Evolutionary conservation across 2,797 vertebrate genomes (phyloP).

Genomic region (Pteropus rufus): DNA sequence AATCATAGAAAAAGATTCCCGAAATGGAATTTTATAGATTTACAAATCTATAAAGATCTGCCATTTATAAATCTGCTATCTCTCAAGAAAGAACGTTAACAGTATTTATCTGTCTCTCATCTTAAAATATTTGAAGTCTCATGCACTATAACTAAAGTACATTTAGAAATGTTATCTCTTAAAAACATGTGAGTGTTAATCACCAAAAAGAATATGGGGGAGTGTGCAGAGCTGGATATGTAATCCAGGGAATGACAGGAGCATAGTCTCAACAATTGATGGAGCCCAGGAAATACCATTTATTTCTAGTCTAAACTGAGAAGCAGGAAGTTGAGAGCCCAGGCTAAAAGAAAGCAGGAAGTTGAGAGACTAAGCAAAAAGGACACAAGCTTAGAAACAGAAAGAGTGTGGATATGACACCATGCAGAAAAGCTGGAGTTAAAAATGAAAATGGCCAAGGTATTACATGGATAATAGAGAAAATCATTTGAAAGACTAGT

Average conservation of each 20-base stretch:
- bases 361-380: not conserved
- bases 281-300: slow-evolving; percentile 44
- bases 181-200: slow-evolving; percentile 15
- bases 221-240: not conserved
- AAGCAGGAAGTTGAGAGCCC: not conserved
- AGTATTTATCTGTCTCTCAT: not conserved
- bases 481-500: not conserved
- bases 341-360: slow-evolving; percentile 38
- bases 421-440: not conserved
- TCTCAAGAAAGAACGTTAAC: not conserved
- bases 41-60: not conserved
- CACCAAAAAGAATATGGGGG: not conserved
- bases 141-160: not conserved
- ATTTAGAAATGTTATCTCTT: not conserved
- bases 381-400: not conserved
- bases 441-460: not conserved
- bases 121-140: slow-evolving; percentile 1
- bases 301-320: slow-evolving; percentile 37
- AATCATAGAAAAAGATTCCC: not conserved
- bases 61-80: not conserved
- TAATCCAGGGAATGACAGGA: not conserved
- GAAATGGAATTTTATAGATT: not conserved
- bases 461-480: not conserved
- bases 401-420: not conserved
- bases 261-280: not conserved